Base-by-base conservation (phyloP, 2,888 invertebrate species). In the Thyatira batis region DNA sequence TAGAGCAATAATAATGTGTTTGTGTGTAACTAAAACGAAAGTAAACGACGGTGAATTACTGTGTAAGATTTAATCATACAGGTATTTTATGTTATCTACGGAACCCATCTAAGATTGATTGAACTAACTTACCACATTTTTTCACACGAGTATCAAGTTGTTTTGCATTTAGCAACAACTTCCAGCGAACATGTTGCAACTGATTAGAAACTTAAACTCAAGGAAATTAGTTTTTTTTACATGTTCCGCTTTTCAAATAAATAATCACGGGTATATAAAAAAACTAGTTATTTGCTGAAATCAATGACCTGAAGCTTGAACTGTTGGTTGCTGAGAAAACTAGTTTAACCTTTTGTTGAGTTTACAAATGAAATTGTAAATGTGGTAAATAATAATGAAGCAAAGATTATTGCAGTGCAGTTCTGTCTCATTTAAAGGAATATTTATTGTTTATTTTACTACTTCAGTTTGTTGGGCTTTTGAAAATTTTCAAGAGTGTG, bases 181-280 rank as follows among this genome's bases (percentile, higher is more conserved):
- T 57, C 58, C 53, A 60, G 63, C 60, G 61, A 51, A 63, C 55
- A 51, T 73, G 61, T 76, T 68, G 77, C 60, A 71, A 76, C 65
- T 66, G 54, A 54, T 72, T 73, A 67, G 75, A 76, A 77, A 76
- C 71, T 63, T 46, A 21, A 13, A 30, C 64, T 74, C 75, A 76
- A 76, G 74, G 74, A 69, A 63, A 69, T 50, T 61, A 3, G 61
- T 63, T 76, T 74, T 76, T 74, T 73, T 76, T 72, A 61, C 46
- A 58, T 60, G 55, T 55, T 59, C 55, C 13, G 58, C 56, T 72
- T 69, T 63, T 56, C 52, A 65, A 69, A 63, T 48, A 27, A 48
- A 48, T 48, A 48, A 48, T 27, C 17, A 48, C 17, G 4, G 10
- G 28, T 13, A 8, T n/a, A n/a, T n/a, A 28, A 17, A 28, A 28